Base-by-base conservation (phyloP, 2,797 vertebrate species). In the Tympanoctomys barrerae region DNA sequence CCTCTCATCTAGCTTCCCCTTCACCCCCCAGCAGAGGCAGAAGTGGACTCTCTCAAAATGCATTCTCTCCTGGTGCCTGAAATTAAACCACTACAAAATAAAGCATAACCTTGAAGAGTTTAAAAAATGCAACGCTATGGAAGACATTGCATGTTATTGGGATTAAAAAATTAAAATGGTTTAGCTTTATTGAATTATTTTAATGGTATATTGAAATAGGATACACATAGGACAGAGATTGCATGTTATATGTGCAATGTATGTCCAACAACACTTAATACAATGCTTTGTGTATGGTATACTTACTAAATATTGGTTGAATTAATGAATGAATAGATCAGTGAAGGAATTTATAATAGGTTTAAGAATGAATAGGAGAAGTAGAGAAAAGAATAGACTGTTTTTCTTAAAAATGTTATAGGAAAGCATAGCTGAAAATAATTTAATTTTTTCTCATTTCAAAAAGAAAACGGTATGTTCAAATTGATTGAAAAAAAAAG, bases 291-390 rank as follows among this genome's bases (percentile, higher is more conserved):
- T 92, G n/a, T 64, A 10, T 39, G 94, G 21, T 1, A n/a, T 75
- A 16, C 10, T 91, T 95, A 90, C 16, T 94, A 82, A 93, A 66
- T 75, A 91, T 61, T 49, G 90, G 22, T 88, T 79, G 31, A 83
- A n/a, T 96, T 71, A 86, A 64, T 54, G 46, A 84, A 42, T 75
- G 33, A 46, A 31, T 42, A 22, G 13, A 36, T 54, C 1, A 49
- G 46, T 89, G 33, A 89, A 59, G 81, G 33, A 36, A 54, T 95
- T 49, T n/a, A 16, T 36, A 80, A 31, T 42, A 36, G 2, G 46
- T 49, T 87, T 83, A 85, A 89, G 81, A 94, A 81, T 42, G 59
- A 77, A 24, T 62, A 66, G 21, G 36, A 33, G 33, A 86, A 77
- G 11, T 82, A 57, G 28, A 87, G 22, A 57, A 19, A 92, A 86